Evolutionary conservation across 2,113 vertebrate genomes (phyloP), one percentile per base, ranked within the genome.

Genomic region (Neolamprologus variostigma): DNA sequence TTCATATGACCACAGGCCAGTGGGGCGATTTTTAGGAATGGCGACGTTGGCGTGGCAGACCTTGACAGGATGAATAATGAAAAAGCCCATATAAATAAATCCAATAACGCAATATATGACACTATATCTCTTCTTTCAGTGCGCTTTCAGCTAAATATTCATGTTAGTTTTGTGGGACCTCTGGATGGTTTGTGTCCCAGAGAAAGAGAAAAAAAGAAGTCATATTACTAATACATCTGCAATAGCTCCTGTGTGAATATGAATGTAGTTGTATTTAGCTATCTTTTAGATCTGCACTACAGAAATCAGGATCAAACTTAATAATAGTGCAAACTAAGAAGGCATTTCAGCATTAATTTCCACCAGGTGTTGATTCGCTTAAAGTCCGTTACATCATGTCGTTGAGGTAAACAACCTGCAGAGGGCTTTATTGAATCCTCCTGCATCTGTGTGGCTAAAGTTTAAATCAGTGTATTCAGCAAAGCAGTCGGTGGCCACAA

Each of bases 361-460:
- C 82, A 78, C 11, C 76, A 89, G 78, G 31, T 85, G 81, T 37
- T 8, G 28, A 54, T 61, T 66, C 19, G 17, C 80, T 87, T 86
- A 68, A 85, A 81, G 16, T 81, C 71, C 17, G 51, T 92, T 91
- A 31, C 89, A 89, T 92, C 91, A 86, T 40, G 28, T 33, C 7
- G n/a, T 37, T 23, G 47, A 63, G 55, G 35, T 82, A 86, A 90
- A 85, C 54, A 63, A 50, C 55, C 50, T 2, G 2, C 51, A 37
- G 11, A n/a, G 26, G 13, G 23, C 83, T 55, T 71, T 53, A 81
- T 37, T 54, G 53, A 89, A 80, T 85, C 42, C 35, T 9, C 54
- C 6, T 28, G 53, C 21, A 53, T 85, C 50, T 53, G 68, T 73
- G 33, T 33, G 26, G 45, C 40, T 87, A 80, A 86, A 76, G 63